Base-by-base conservation (phyloP, 2,113 vertebrate genomes). In the Columbina picui region DNA sequence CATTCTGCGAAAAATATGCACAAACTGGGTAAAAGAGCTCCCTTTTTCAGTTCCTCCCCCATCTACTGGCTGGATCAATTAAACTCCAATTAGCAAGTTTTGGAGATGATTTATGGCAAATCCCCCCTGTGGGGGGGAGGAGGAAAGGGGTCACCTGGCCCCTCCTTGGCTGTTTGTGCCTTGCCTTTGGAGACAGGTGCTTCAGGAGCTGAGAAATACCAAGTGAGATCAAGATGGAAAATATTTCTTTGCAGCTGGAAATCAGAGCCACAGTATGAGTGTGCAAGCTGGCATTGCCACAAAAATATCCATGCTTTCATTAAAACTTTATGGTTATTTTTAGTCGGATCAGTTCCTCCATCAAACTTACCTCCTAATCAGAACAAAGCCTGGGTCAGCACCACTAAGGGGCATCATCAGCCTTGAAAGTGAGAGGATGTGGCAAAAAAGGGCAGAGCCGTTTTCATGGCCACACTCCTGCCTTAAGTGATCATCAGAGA, bases 1-100 rank as follows among this genome's bases (percentile, higher is more conserved):
- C 43, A 71, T 80, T 92, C 84, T 73, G 76, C 93, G 76, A 93
- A 94, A 93, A 84, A 92, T 67, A 55, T 45, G 57, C 41, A 59
- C 53, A 75, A 56, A 49, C 38, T 70, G 55, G 70, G 61, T 76
- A 70, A 89, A 90, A 94, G 57, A 94, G 41, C 60, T 95, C 67
- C 25, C 5, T 79, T 87, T 79, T 87, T 92, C 57, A 61, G 17
- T 90, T 80, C 71, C 36, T 85, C 45, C 68, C 38, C n/a, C 59
- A 11, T 73, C 55, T 17, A 23, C n/a, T 30, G 59, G 9, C 68
- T 80, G 29, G 26, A 71, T 80, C 73, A 86, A 71, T 68, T 86
- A 47, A 84, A 86, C 12, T 69, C 68, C 17, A n/a, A 16, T 34
- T 8, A 74, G 29, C 20, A 86, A 89, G 9, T n/a, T 84, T 88